These are phyloP conservation scores for Merodon equestris DNA, from an alignment of 2,888 invertebrate genomes.

Conservation along the genomic window DNA sequence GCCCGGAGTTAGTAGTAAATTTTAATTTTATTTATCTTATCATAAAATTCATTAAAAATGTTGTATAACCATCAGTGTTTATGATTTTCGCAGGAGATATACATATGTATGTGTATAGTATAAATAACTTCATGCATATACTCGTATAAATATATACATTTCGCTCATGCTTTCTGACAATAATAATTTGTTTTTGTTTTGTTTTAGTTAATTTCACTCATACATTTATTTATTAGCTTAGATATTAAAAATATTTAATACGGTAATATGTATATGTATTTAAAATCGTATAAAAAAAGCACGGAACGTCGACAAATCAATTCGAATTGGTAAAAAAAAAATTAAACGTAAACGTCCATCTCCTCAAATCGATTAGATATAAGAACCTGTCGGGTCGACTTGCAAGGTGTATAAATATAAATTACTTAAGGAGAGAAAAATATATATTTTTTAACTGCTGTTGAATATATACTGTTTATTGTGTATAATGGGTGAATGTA, in stretches of 20 bases:
- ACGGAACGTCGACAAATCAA: constrained; percentile 10
- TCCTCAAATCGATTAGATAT: constrained; percentile 40
- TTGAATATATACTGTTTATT: constrained; percentile 47
- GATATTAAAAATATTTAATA: constrained; percentile 29
- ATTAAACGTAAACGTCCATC: neutral
- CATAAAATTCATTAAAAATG: constrained; percentile 62
- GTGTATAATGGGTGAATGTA: constrained; percentile 42
- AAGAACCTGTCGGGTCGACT: constrained; percentile 43
- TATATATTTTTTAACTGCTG: constrained; percentile 22
- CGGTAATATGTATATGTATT: constrained; percentile 39
- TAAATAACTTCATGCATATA: constrained; percentile 36
- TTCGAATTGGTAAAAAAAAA: neutral
- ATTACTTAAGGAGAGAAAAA: constrained; percentile 59
- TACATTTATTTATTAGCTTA: constrained; percentile 23
- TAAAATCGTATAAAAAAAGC: constrained; percentile 44
- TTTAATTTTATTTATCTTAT: constrained; percentile 64
- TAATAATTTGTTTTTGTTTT: constrained; percentile 41
- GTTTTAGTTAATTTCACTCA: constrained; percentile 43
- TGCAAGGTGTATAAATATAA: constrained; percentile 57
- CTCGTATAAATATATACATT: constrained; percentile 59
- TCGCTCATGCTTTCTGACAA: constrained; percentile 48
- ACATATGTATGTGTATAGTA: constrained; percentile 52
- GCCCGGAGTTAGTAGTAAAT: constrained; percentile 42
- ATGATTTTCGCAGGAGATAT: constrained; percentile 51
- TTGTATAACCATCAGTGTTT: constrained; percentile 46